Conservation (phyloP, 2,113 vertebrate genomes). For the Eptatretus burgeri region DNA sequence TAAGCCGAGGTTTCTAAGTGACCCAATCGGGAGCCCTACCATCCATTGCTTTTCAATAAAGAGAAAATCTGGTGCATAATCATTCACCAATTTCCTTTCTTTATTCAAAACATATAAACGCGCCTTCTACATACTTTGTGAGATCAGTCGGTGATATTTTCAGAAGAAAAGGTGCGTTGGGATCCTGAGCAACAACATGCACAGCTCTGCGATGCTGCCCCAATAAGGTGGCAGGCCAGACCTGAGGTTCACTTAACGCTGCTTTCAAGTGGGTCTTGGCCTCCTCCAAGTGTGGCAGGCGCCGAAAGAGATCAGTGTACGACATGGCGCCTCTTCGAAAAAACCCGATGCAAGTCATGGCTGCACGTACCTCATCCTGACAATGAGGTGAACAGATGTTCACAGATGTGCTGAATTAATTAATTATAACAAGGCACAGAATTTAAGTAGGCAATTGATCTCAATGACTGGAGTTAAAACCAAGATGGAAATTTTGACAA, state of each 20-base stretch:
- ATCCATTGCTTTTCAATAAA: no score
- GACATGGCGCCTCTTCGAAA: slow-evolving; percentile 54
- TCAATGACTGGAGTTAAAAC: not conserved
- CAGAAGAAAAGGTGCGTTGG: slow-evolving; percentile 2
- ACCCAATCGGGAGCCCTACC: no score
- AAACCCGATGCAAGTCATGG: slow-evolving; percentile 91
- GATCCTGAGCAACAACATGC: not conserved
- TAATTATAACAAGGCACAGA: not conserved
- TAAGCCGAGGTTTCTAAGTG: no score
- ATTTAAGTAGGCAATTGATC: not conserved
- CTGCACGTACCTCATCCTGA: slow-evolving; percentile 71
- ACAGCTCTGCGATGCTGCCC: no score
- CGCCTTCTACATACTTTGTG: not conserved
- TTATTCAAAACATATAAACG: no score
- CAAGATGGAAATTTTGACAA: not conserved
- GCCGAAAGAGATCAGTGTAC: slow-evolving; percentile 51
- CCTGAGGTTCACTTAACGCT: not conserved
- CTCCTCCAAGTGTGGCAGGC: slow-evolving; percentile 50
- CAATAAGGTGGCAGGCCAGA: not conserved
- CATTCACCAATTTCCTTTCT: no score
- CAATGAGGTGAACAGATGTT: slow-evolving; percentile 9
- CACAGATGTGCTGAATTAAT: not conserved
- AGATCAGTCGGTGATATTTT: slow-evolving; percentile 4
- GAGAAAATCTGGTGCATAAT: no score
- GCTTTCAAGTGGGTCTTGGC: slow-evolving; percentile 80